A percentile compares a stretch with the other conserved stretches of the same genome.
Conservation (phyloP, 2,797 vertebrate species). For the Leptatherina wallacei region DNA sequence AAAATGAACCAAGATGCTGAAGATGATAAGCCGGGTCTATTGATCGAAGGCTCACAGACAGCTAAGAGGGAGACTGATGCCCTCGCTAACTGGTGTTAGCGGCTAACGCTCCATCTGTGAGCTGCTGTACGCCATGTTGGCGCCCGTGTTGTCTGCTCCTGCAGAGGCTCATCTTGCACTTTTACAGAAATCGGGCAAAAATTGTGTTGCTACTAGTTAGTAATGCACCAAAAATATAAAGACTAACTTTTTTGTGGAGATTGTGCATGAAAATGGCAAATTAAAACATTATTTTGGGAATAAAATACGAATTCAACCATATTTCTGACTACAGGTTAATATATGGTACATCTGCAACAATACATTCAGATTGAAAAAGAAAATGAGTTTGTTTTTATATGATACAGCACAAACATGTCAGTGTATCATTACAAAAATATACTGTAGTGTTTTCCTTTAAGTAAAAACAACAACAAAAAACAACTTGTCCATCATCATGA, state of each 20-base stretch:
- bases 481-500: no score
- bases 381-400: neutral
- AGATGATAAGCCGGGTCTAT: conserved; percentile 67
- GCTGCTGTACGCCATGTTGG: neutral
- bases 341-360: no score
- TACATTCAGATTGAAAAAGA: no score
- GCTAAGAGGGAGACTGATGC: conserved; percentile 49
- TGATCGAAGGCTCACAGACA: conserved; percentile 59
- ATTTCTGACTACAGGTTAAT: neutral
- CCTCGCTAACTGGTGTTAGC: conserved; percentile 51
- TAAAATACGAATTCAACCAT: neutral
- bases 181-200: neutral
- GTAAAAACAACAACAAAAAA: no score
- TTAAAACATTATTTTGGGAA: neutral
- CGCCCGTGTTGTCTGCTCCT: conserved; percentile 7
- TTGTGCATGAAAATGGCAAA: neutral
- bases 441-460: no score
- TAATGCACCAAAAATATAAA: neutral
- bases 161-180: conserved; percentile 1
- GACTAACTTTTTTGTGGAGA: neutral
- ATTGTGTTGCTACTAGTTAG: neutral
- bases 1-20: conserved; percentile 63
- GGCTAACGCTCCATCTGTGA: conserved; percentile 47
- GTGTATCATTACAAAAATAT: neutral
- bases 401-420: neutral